Evolutionary conservation across 2,797 vertebrate species (phyloP).

Genomic region (Microhierax caerulescens): DNA sequence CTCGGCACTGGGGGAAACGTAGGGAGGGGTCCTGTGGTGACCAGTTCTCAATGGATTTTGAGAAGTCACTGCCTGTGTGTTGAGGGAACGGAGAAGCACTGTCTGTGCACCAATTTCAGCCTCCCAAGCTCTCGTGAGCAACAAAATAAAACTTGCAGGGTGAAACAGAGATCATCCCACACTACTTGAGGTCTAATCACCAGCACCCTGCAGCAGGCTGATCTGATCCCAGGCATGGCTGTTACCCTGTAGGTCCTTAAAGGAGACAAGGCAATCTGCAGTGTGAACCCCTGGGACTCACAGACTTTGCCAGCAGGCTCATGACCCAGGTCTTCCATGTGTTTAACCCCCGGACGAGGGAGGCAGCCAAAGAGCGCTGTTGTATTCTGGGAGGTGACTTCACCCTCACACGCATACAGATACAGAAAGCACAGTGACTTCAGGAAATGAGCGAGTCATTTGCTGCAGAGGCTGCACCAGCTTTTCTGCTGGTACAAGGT

Average conservation of each 20-base stretch:
- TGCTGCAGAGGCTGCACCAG: background rate
- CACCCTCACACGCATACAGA: accelerated
- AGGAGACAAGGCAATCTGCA: background rate
- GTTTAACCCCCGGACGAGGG: accelerated
- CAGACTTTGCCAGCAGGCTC: background rate
- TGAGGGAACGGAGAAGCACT: background rate
- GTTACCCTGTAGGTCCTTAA: background rate
- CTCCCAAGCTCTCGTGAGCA: background rate
- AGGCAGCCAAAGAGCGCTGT: background rate
- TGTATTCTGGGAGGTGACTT: accelerated
- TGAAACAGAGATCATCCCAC: accelerated
- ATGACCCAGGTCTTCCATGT: background rate
- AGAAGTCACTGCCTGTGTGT: background rate
- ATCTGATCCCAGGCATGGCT: no score
- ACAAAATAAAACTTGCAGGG: background rate
- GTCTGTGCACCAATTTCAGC: accelerated
- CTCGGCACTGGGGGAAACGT: accelerated
- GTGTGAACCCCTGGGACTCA: background rate
- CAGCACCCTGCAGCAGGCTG: background rate
- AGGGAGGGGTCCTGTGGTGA: accelerated
- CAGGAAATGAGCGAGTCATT: accelerated
- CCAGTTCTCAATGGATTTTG: accelerated
- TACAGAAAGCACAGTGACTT: accelerated
- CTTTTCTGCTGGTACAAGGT: background rate
- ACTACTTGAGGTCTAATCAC: accelerated